Base-by-base conservation (phyloP, 2,113 vertebrate species). In the Girardinichthys multiradiatus region DNA sequence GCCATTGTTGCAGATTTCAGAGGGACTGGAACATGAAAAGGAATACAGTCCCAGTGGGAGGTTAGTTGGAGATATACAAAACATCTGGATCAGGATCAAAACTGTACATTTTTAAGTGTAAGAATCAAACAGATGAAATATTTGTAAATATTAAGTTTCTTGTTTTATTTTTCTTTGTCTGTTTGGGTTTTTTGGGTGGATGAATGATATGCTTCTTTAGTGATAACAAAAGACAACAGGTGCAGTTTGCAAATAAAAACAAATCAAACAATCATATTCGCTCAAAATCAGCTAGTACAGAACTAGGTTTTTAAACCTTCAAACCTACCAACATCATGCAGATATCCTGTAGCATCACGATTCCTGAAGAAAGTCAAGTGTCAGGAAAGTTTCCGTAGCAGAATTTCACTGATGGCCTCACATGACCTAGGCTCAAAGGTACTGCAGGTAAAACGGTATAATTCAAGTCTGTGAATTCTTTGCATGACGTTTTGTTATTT, bases 61-160 rank as follows among this genome's bases (percentile, higher is more conserved):
- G 64, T 60, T 63, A 75, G 83, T 84, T 68, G 84, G 72, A 82
- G 87, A 84, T 61, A 68, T 71, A 79, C 69, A 72, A 74, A 78
- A 82, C 81, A 76, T 76, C 73, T 74, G 82, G 73, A 78, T 68
- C 83, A 86, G 84, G 72, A 84, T 86, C 75, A 77, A 82, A 93
- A 92, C 87, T 94, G 94, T 94, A 94, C 90, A 95, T 95, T 95
- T 94, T 91, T 92, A 93, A 90, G 81, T 94, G 91, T 93, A 92
- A 91, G 85, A 92, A 91, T 87, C 90, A 81, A 83, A 86, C 90
- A 84, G 71, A 92, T 86, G 85, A 91, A 93, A 93, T 92, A 91
- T 94, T 94, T 95, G 94, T 95, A 95, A 94, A 95, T 95, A 95
- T 94, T 93, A 88, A 87, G 92, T 95, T 94, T 93, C 88, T 91